Evolutionary conservation across 2,888 invertebrate species (phyloP).

Genomic region (Achlya flavicornis): DNA sequence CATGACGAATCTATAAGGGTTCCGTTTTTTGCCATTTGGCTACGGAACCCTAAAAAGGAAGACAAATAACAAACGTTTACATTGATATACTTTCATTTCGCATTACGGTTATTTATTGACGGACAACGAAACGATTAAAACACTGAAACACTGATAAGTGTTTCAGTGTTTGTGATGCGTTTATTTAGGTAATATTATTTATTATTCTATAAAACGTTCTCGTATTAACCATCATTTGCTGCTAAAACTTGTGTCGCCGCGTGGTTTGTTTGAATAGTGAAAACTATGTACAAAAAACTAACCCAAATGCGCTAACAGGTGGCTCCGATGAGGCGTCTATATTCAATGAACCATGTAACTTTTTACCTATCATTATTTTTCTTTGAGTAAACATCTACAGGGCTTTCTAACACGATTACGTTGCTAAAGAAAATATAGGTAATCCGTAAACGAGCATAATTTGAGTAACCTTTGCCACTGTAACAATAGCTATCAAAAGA

Average conservation of each 20-base stretch:
- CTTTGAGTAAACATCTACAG: slow-evolving; percentile 24
- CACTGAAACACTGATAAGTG: slow-evolving; percentile 37
- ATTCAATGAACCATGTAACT: slow-evolving; percentile 56
- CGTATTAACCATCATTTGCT: slow-evolving; percentile 44
- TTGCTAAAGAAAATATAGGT: slow-evolving; percentile 22
- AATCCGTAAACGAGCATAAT: slow-evolving; percentile 23
- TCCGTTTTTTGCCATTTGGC: too few species aligned
- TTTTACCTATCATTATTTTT: slow-evolving; percentile 50
- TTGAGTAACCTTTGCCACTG: slow-evolving; percentile 22
- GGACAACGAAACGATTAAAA: slow-evolving; percentile 32
- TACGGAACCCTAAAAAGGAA: too few species aligned
- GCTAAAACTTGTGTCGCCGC: slow-evolving; percentile 42
- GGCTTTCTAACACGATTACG: slow-evolving; percentile 20
- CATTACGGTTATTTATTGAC: slow-evolving; percentile 35
- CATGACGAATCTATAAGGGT: too few species aligned
- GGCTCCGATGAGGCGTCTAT: slow-evolving; percentile 50
- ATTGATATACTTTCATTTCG: slow-evolving; percentile 41
- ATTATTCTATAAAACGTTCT: slow-evolving; percentile 38
- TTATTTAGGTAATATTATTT: slow-evolving; percentile 33
- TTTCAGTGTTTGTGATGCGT: slow-evolving; percentile 26
- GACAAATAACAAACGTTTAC: slow-evolving; percentile 26
- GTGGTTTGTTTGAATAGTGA: slow-evolving; percentile 68
- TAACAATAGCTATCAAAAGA: slow-evolving; percentile 26
- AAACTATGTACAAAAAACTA: slow-evolving; percentile 64
- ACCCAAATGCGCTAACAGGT: slow-evolving; percentile 70